Evolutionary conservation across 2,888 invertebrate species (phyloP).

Genomic region (Ochropleura leucogaster): DNA sequence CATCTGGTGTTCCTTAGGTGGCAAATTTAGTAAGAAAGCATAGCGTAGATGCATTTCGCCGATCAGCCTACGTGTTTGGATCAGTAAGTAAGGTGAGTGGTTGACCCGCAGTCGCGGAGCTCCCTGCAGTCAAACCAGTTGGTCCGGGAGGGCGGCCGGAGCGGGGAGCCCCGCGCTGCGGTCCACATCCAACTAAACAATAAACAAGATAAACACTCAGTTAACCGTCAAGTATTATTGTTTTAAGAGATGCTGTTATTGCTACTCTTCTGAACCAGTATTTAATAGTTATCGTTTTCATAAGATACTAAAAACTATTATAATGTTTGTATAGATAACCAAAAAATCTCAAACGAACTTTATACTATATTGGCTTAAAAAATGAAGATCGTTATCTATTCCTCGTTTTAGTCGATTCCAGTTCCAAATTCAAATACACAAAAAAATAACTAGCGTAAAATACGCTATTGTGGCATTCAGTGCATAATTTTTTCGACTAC

Average conservation of each 20-base stretch:
- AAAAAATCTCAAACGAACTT: not conserved
- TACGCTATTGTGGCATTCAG: not conserved
- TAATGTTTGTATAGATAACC: not conserved
- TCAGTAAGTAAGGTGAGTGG: slow-evolving; percentile 83
- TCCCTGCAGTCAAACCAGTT: slow-evolving; percentile 86
- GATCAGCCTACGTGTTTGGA: slow-evolving; percentile 85
- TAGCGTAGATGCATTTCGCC: slow-evolving; percentile 80
- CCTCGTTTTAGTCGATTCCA: not conserved
- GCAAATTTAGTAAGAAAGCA: slow-evolving; percentile 75
- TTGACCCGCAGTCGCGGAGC: slow-evolving; percentile 80
- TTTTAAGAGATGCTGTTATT: slow-evolving; percentile 8
- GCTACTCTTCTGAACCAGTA: not conserved
- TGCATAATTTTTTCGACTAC: not conserved
- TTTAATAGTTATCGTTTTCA: not conserved
- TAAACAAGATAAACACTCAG: slow-evolving; percentile 71
- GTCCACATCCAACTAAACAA: slow-evolving; percentile 75
- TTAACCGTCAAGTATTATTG: slow-evolving; percentile 39
- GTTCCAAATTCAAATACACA: not conserved
- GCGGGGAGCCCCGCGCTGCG: slow-evolving; percentile 65
- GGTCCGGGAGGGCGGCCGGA: slow-evolving; percentile 71
- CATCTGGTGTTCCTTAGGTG: slow-evolving; percentile 67
- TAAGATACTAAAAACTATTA: not conserved
- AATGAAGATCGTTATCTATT: not conserved
- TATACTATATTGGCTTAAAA: not conserved
- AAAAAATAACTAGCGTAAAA: not conserved